A percentile compares a stretch with the other conserved stretches of the same genome.
Evolutionary conservation across 2,113 vertebrate species (phyloP).

Genomic region (Pseudolaguvia tuberculata): DNA sequence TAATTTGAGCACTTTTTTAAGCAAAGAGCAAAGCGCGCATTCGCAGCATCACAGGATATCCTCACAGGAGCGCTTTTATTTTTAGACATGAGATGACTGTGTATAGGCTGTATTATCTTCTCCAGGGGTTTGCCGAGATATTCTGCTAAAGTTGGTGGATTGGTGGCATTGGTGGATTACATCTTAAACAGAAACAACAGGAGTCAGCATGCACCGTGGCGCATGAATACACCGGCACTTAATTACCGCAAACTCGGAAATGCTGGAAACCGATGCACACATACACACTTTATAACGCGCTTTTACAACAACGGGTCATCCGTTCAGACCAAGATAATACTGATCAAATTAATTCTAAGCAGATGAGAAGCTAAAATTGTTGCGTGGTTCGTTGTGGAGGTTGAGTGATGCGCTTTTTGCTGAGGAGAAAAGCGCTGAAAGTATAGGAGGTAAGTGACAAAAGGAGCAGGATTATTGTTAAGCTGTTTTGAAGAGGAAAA

Average conservation of each 20-base stretch:
- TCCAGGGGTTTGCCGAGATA: slow-evolving; percentile 17
- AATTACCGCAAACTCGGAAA: neutral
- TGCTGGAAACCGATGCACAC: neutral
- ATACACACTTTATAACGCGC: neutral
- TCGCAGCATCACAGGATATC: slow-evolving; percentile 39
- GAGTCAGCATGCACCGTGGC: neutral
- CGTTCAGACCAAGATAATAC: neutral
- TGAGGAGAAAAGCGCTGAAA: neutral
- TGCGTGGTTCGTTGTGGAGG: neutral
- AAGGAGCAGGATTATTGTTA: neutral
- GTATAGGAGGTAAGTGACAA: slow-evolving; percentile 10
- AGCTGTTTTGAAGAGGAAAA: neutral
- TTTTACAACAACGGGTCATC: neutral
- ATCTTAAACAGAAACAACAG: slow-evolving; percentile 15
- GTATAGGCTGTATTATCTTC: slow-evolving; percentile 11
- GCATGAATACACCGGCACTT: slow-evolving; percentile 14
- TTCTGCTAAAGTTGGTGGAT: slow-evolving; percentile 23
- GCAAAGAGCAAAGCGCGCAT: slow-evolving; percentile 41
- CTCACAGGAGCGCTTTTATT: slow-evolving; percentile 49
- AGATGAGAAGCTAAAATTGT: neutral
- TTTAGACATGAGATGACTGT: neutral
- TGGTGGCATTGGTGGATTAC: slow-evolving; percentile 19
- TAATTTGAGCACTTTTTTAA: neutral
- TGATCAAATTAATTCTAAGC: neutral
- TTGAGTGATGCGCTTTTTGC: neutral